These are phyloP conservation scores for Nomia melanderi DNA, from an alignment of 1,140 invertebrate genomes.

Conservation along the genomic window DNA sequence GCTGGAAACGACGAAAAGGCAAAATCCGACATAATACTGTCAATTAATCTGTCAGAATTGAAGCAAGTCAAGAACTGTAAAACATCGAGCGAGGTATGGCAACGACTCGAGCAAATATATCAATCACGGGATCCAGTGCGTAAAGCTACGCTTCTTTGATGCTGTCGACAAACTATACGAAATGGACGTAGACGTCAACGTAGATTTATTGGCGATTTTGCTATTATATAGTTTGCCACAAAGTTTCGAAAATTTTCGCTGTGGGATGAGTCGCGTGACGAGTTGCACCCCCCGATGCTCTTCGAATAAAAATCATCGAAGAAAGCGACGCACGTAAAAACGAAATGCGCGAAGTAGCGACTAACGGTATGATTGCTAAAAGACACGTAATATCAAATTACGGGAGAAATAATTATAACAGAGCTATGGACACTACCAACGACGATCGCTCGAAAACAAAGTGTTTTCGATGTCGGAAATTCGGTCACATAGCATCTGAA, in stretches of 20 bases:
- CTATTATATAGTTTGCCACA: constrained; percentile 8
- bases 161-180: constrained; percentile 13
- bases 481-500: background rate
- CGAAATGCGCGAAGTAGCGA: background rate
- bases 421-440: background rate
- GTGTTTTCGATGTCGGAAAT: constrained; percentile 7
- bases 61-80: too few species aligned
- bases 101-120: too few species aligned
- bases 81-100: too few species aligned
- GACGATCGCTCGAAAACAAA: background rate
- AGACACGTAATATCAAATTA: background rate
- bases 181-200: background rate
- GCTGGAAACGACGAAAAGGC: background rate
- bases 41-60: too few species aligned
- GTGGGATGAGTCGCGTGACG: constrained; percentile 23
- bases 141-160: too few species aligned
- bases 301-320: constrained; percentile 5
- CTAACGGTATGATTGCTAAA: background rate
- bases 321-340: background rate
- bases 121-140: too few species aligned
- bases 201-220: constrained; percentile 5
- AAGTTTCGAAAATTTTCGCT: constrained; percentile 13
- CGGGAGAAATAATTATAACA: background rate
- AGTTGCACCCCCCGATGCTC: background rate
- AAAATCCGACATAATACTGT: too few species aligned